These are phyloP conservation scores for Microctonus aethiopoides DNA, from an alignment of 2,888 invertebrate genomes.

Conservation along the genomic window DNA sequence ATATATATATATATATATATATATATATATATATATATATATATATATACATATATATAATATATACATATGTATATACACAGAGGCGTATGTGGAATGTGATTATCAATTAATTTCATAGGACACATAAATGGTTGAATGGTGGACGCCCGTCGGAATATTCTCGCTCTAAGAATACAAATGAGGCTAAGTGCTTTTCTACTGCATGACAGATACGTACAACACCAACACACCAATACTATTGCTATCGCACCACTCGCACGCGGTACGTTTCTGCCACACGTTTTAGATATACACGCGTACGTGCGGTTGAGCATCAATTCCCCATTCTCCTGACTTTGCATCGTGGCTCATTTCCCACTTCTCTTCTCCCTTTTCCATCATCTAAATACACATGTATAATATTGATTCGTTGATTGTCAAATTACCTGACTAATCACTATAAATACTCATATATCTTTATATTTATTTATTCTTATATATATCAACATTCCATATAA, in stretches of 20 bases:
- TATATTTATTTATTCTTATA: not conserved
- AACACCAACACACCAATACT: conserved; percentile 11
- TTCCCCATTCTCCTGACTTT: conserved; percentile 38
- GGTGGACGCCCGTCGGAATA: conserved; percentile 52
- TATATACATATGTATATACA: not conserved
- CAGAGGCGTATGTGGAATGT: conserved; percentile 47
- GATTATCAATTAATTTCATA: conserved; percentile 67
- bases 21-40: no score
- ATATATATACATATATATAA: not conserved
- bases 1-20: not conserved
- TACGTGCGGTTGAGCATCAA: conserved; percentile 25
- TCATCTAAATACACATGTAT: conserved; percentile 11
- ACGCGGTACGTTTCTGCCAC: conserved; percentile 26
- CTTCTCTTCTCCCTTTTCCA: conserved; percentile 4
- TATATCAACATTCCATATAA: not conserved
- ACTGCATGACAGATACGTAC: conserved; percentile 46
- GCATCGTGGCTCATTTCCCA: conserved; percentile 37
- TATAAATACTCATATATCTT: not conserved
- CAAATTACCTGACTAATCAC: not conserved
- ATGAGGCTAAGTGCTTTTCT: conserved; percentile 64
- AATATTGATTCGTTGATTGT: conserved; percentile 1
- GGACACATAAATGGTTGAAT: conserved; percentile 64
- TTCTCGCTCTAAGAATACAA: conserved; percentile 65
- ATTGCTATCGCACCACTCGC: conserved; percentile 27
- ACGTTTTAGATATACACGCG: conserved; percentile 34